phyloP scores from a whole-genome alignment of 2,113 vertebrate species.

The Chaetodon trifascialis region DNA sequence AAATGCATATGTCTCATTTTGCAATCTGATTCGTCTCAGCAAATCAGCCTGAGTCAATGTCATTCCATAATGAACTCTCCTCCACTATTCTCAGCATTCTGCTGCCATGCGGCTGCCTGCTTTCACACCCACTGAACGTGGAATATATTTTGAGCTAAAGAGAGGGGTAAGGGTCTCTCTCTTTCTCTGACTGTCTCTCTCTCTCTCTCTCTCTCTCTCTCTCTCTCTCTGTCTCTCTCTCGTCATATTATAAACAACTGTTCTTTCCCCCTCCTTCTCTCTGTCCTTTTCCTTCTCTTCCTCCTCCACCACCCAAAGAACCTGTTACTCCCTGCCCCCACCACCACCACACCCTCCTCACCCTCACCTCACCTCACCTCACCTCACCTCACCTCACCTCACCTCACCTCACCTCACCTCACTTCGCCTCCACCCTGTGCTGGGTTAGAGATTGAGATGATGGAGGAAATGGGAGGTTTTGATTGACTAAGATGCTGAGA shows the following conservation, averaged over 20 bases:
- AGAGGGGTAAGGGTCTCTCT: slow-evolving; percentile 15
- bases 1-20: slow-evolving; percentile 80
- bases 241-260: slow-evolving; percentile 33
- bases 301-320: slow-evolving; percentile 36
- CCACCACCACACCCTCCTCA: not conserved
- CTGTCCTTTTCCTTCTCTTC: slow-evolving; percentile 5
- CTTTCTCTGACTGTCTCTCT: slow-evolving; percentile 14
- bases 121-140: slow-evolving; percentile 47
- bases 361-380: not conserved
- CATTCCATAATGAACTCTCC: slow-evolving; percentile 79
- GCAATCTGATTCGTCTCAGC: slow-evolving; percentile 82
- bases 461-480: slow-evolving; percentile 60
- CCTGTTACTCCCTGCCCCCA: slow-evolving; percentile 39
- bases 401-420: not conserved
- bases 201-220: not conserved
- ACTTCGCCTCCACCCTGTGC: not conserved
- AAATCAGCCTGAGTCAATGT: slow-evolving; percentile 82
- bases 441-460: slow-evolving; percentile 57
- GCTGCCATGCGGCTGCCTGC: slow-evolving; percentile 45
- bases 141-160: slow-evolving; percentile 55
- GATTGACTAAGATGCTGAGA: slow-evolving; percentile 78
- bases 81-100: slow-evolving; percentile 54
- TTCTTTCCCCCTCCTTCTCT: not conserved
- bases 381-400: not conserved
- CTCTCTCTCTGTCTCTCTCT: slow-evolving; percentile 4